A percentile compares a stretch with the other conserved stretches of the same genome.
Conservation (phyloP, 2,888 invertebrate species). For the Xylophagus ater region DNA sequence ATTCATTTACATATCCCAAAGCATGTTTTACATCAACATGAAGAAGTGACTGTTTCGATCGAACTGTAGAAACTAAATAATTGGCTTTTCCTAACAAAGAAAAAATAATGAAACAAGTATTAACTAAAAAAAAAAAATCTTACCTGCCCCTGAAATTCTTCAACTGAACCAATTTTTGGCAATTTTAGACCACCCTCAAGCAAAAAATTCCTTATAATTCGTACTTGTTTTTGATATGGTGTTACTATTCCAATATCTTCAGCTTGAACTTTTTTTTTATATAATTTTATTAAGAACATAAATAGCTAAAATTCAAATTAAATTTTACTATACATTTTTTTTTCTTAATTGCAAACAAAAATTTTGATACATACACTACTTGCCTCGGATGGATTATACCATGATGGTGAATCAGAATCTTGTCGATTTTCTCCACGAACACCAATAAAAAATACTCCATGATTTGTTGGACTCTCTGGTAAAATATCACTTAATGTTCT, state of each 20-base stretch:
- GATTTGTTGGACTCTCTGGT: conserved; percentile 22
- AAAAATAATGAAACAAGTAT: too few species aligned
- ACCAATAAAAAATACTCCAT: conserved; percentile 50
- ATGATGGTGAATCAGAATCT: conserved; percentile 82
- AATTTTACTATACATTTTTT: neutral
- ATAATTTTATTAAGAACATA: conserved; percentile 49
- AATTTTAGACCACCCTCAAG: conserved; percentile 40
- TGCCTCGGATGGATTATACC: conserved; percentile 76
- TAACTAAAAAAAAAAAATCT: too few species aligned
- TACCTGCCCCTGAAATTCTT: conserved; percentile 87
- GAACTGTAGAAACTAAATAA: too few species aligned
- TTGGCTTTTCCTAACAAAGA: too few species aligned
- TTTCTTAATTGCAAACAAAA: neutral
- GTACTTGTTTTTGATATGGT: conserved; percentile 85
- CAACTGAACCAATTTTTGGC: conserved; percentile 68
- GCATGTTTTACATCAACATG: too few species aligned
- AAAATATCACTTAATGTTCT: conserved; percentile 28
- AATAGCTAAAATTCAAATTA: conserved; percentile 35
- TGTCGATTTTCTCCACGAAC: too few species aligned
- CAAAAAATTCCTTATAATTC: conserved; percentile 27
- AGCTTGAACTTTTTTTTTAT: conserved; percentile 49
- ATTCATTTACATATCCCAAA: too few species aligned
- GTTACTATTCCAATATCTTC: conserved; percentile 71
- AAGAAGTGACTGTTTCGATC: too few species aligned
- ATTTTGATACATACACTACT: conserved; percentile 22